Evolutionary conservation across 1,140 invertebrate genomes (phyloP), one percentile per base, ranked within the genome.

Genomic region (Conopomorpha cramerella): DNA sequence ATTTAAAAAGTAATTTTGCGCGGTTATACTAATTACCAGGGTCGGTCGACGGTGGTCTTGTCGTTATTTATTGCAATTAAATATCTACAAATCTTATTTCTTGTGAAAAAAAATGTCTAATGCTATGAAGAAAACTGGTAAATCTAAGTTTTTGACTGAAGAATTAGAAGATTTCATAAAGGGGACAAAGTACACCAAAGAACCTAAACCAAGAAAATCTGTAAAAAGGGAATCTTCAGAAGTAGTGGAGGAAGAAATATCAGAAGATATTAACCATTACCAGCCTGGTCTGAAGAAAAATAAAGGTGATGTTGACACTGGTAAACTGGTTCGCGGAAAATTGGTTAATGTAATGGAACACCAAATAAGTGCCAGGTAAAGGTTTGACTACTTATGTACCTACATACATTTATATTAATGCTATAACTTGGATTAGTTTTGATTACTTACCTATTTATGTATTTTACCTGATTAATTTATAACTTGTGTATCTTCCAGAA

Each of bases 121-220:
- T 16, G 30, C 40, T 23, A 67, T 55, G 42, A 62, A 60, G 42
- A 32, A 26, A 19, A 15, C 26, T 12, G 10, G 10, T 4, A 58
- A 64, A 51, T 47, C 49, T 1, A 61, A 65, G 44, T 60, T 58
- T 32, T 34, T 57, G n/a, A 19, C 52, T 12, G 61, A 59, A 40
- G 56, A 70, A 36, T 27, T 67, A 16, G 44, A 37, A 31, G 61
- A 67, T 23, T 55, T 60, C 26, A 34, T 70, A 36, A 60, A 59
- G 48, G 50, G 55, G 27, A 55, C 53, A 4, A 51, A 63, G 16
- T 63, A 53, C 45, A 29, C 55, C 11, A 60, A 61, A 41, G 42
- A 56, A 34, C 46, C 55, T 10, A 57, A 48, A 29, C 42, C 16
- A 16, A 65, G 65, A 34, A 66, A 62, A 47, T 33, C 36, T 17